A percentile compares a stretch with the other conserved stretches of the same genome.
phyloP scores from a whole-genome alignment of 2,888 invertebrate genomes.

The Conops quadrifasciatus region DNA sequence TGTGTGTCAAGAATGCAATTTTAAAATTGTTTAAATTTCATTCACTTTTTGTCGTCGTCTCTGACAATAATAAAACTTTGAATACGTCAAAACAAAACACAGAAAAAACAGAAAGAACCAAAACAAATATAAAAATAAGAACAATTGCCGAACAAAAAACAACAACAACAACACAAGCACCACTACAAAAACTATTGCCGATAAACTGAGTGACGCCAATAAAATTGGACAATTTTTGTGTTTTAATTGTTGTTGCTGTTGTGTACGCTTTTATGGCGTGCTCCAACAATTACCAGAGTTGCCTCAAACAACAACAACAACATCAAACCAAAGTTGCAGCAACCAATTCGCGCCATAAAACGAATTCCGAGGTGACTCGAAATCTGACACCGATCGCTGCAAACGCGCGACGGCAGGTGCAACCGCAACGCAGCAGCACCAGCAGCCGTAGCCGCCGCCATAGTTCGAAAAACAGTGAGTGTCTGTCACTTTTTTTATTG shows the following conservation, averaged over 20 bases:
- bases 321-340: not conserved
- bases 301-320: conserved; percentile 10
- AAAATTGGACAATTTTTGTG: not conserved
- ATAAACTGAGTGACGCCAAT: not conserved
- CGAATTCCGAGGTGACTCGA: not conserved
- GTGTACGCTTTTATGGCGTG: not conserved
- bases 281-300: not conserved
- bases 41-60: too few species aligned
- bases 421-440: not conserved
- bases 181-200: not conserved
- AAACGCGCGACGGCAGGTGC: not conserved
- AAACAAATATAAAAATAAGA: too few species aligned
- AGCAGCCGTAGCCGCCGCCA: not conserved
- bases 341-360: not conserved
- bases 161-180: not conserved
- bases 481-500: not conserved
- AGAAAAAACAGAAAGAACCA: too few species aligned
- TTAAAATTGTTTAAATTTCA: too few species aligned
- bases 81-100: too few species aligned
- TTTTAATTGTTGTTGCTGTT: not conserved
- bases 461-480: not conserved
- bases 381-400: not conserved
- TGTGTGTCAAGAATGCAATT: too few species aligned
- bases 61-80: too few species aligned
- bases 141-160: too few species aligned